Percentiles rank a stretch among this genome's conserved stretches.
Evolutionary conservation across 1,140 invertebrate genomes (phyloP).

Genomic region (Lepidurus apus): DNA sequence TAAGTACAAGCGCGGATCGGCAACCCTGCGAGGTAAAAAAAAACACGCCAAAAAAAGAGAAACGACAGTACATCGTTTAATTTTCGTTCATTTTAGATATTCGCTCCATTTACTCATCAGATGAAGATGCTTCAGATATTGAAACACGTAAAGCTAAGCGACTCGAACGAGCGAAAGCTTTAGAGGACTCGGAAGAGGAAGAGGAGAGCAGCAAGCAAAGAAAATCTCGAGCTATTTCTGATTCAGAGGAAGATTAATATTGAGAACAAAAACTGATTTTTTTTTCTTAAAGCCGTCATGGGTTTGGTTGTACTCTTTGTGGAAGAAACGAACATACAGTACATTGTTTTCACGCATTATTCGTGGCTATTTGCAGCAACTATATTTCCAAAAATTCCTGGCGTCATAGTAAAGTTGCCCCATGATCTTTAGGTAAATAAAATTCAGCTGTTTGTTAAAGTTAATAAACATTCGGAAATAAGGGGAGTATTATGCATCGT

Average conservation of each 20-base stretch:
- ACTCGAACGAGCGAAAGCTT: constrained; percentile 67
- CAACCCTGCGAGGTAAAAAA: constrained; percentile 49
- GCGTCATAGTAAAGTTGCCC: background rate
- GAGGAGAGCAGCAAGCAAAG: constrained; percentile 40
- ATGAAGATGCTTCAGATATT: constrained; percentile 81
- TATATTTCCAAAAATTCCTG: background rate
- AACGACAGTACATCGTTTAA: constrained; percentile 23
- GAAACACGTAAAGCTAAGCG: constrained; percentile 67
- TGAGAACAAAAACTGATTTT: background rate
- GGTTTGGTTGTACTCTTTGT: background rate
- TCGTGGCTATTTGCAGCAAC: background rate
- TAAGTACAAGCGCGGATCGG: constrained; percentile 70
- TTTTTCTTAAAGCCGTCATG: constrained; percentile 24
- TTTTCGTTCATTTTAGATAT: constrained; percentile 32
- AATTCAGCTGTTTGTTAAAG: background rate
- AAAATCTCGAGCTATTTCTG: constrained; percentile 24
- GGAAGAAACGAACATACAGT: background rate
- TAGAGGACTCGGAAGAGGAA: constrained; percentile 74
- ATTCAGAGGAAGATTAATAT: constrained; percentile 24
- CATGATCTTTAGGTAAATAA: constrained; percentile 16
- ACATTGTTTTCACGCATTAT: background rate
- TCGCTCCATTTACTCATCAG: constrained; percentile 76
- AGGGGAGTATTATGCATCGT: constrained; percentile 8
- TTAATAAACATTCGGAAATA: constrained; percentile 15
- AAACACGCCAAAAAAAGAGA: background rate